phyloP scores from a whole-genome alignment of 2,888 invertebrate species.

The Trichacis sp. region DNA sequence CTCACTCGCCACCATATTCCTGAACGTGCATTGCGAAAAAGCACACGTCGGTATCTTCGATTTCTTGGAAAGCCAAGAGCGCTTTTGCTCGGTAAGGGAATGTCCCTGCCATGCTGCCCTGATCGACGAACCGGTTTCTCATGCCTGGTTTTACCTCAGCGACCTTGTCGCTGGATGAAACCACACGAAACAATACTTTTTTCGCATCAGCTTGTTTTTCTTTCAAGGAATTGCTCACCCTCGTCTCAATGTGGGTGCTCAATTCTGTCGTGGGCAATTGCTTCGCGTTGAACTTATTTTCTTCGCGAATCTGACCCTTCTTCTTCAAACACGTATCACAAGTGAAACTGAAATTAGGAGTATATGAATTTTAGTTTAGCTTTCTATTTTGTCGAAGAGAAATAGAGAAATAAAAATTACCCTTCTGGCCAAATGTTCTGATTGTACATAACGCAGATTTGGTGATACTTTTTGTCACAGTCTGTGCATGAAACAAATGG shows the following conservation, averaged over 20 bases:
- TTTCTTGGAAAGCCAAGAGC: constrained; percentile 98
- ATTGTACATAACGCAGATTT: constrained; percentile 97
- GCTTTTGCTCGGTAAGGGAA: constrained; percentile 99
- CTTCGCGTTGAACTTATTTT: constrained; percentile 97
- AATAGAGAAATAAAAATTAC: constrained; percentile 73
- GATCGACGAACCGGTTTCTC: constrained; percentile 89
- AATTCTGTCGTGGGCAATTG: constrained; percentile 93
- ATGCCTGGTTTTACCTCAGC: constrained; percentile 99
- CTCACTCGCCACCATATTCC: constrained; percentile 98
- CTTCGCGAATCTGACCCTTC: constrained; percentile 92
- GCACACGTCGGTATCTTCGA: constrained; percentile 98
- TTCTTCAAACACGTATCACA: constrained; percentile 97
- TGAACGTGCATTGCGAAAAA: constrained; percentile 99
- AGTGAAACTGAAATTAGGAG: constrained; percentile 71
- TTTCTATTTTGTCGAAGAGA: no score
- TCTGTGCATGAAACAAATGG: constrained; percentile 96
- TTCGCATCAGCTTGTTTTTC: constrained; percentile 98
- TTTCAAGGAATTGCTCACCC: constrained; percentile 97
- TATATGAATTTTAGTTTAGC: no score
- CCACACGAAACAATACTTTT: constrained; percentile 97
- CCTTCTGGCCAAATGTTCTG: constrained; percentile 96
- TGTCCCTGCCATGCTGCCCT: constrained; percentile 86
- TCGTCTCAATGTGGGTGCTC: constrained; percentile 96
- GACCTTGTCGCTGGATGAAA: constrained; percentile 96
- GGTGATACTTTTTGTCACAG: constrained; percentile 97